phyloP scores from a whole-genome alignment of 2,113 vertebrate genomes.

The Bubo blakistoni region DNA sequence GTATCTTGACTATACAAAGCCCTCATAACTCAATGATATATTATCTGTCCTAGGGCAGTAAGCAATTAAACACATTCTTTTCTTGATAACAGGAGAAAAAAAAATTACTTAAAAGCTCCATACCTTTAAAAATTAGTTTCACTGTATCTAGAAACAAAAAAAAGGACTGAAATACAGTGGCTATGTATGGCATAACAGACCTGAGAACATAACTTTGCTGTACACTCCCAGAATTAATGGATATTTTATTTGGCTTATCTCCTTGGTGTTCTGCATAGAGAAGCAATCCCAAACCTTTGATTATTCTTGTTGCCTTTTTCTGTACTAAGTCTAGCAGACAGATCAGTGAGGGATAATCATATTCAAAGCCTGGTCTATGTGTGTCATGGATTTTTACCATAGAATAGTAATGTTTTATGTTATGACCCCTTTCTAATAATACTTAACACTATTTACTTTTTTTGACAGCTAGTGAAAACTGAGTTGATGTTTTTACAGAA shows the following conservation, averaged over 20 bases:
- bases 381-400: background rate
- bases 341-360: background rate
- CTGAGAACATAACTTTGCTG: background rate
- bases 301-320: background rate
- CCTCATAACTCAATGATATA: background rate
- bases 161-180: background rate
- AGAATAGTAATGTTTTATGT: background rate
- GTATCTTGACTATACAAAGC: background rate
- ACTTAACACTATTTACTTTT: background rate
- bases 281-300: background rate
- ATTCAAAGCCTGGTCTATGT: background rate
- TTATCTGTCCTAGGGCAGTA: background rate
- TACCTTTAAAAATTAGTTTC: background rate
- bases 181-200: background rate
- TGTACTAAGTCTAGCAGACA: background rate
- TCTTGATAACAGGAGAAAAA: background rate
- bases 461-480: background rate
- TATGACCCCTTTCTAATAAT: background rate
- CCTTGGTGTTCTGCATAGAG: background rate
- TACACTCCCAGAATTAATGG: background rate
- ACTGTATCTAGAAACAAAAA: background rate
- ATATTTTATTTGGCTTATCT: background rate
- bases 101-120: rapidly evolving
- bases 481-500: background rate
- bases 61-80: slow-evolving; percentile 8